Base-by-base conservation (phyloP, 2,888 invertebrate species). In the Platycnemis pennipes region DNA sequence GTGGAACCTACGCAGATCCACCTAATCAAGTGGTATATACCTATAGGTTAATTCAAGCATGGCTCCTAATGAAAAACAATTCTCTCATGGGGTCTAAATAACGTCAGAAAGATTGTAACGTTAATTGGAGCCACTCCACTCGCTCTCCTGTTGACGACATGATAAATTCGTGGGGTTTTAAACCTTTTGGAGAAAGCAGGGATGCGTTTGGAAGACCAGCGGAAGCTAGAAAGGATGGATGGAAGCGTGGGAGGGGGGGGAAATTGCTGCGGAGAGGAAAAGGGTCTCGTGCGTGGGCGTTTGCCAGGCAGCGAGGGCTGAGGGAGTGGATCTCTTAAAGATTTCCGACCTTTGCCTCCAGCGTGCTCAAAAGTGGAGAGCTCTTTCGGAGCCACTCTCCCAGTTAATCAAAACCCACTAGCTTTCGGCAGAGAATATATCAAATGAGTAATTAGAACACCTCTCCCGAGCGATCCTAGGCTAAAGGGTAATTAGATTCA, bases 391-490 rank as follows among this genome's bases (percentile, higher is more conserved):
- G 11, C 16, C 19, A n/a, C 53, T 63, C 91, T 89, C 46, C 19
- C 37, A 87, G 44, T 87, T 87, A 87, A 87, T 87, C 87, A 87
- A 87, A 87, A 37, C 63, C 42, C 91, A 42, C 42, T 19, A 63
- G 45, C 56, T 91, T n/a, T n/a, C n/a, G 46, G 91, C 45, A 56
- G 42, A 44, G 91, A 26, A 44, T 91, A 63, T 91, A 91, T 91
- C 91, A 91, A 91, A 91, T 91, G 91, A 63, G 56, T 91, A 63
- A 91, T 91, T 91, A 91, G 44, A 63, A 63, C 49, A 63, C 63
- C 63, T 63, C 56, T 56, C 31, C 37, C 37, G 13, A 37, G 63
- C 11, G 31, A 77, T 77, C 77, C 77, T 37, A 77, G 77, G 77
- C 77, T 77, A 77, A 77, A 77, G 11, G 77, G 77, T 77, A 77